These are phyloP conservation scores for Tetranychus urticae DNA, from an alignment of 1,140 invertebrate genomes.

Conservation along the genomic window DNA sequence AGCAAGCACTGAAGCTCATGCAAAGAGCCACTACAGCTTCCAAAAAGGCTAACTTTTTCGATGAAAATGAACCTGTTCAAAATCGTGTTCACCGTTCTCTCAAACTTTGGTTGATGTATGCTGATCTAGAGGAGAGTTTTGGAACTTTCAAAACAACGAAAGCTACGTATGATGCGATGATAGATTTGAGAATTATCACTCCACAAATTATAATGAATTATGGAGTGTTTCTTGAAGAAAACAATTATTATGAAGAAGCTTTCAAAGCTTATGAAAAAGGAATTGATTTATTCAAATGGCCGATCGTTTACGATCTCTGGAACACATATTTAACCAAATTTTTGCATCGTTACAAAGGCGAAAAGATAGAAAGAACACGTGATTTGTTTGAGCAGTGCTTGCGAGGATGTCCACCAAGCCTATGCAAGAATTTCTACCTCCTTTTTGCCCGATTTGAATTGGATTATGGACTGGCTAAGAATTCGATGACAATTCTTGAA, in stretches of 20 bases:
- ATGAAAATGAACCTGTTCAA: slow-evolving; percentile 70
- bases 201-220: slow-evolving; percentile 99
- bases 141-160: slow-evolving; percentile 95
- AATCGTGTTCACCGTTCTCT: slow-evolving; percentile 81
- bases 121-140: slow-evolving; percentile 94
- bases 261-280: slow-evolving; percentile 96
- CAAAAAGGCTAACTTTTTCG: slow-evolving; percentile 3
- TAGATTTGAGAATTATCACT: slow-evolving; percentile 92
- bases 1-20: slow-evolving; percentile 74
- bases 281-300: slow-evolving; percentile 94
- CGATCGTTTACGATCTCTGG: slow-evolving; percentile 98
- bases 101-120: slow-evolving; percentile 97
- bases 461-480: slow-evolving; percentile 81
- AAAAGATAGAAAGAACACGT: slow-evolving; percentile 80
- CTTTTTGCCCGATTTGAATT: slow-evolving; percentile 96
- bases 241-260: slow-evolving; percentile 97
- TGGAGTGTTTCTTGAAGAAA: slow-evolving; percentile 85
- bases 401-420: slow-evolving; percentile 79
- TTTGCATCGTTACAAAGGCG: slow-evolving; percentile 75
- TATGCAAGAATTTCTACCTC: slow-evolving; percentile 80
- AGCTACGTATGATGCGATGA: slow-evolving; percentile 92
- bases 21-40: slow-evolving; percentile 65
- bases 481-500: slow-evolving; percentile 96
- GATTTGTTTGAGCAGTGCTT: slow-evolving; percentile 98
- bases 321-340: slow-evolving; percentile 96